Evolutionary conservation across 2,888 invertebrate genomes (phyloP).

Genomic region (Plagodis pulveraria): DNA sequence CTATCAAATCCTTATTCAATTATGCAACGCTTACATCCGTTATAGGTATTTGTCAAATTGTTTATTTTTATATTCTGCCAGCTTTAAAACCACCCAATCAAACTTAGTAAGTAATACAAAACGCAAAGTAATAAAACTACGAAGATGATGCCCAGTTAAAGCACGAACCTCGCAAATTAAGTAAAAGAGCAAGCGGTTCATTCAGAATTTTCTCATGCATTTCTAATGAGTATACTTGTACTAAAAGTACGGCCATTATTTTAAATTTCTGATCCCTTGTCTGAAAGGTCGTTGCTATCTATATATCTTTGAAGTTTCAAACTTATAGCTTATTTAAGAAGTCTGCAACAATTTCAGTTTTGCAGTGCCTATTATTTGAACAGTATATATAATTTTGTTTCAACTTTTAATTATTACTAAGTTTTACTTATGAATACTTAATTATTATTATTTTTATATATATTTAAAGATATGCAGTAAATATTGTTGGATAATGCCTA

Average conservation of each 20-base stretch:
- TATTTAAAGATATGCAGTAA: too few species aligned
- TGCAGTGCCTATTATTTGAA: too few species aligned
- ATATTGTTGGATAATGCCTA: too few species aligned
- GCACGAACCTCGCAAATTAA: conserved; percentile 6
- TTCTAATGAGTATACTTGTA: conserved; percentile 15
- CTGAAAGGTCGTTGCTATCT: conserved; percentile 6
- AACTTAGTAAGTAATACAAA: not conserved
- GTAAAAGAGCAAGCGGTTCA: conserved; percentile 6
- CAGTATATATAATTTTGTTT: too few species aligned
- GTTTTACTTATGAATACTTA: too few species aligned
- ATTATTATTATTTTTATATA: too few species aligned
- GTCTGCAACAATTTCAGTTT: not conserved
- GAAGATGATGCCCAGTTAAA: conserved; percentile 6
- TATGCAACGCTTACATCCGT: too few species aligned
- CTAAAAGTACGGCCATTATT: conserved; percentile 9
- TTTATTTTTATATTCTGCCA: not conserved
- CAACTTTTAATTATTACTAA: too few species aligned
- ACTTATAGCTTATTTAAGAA: not conserved
- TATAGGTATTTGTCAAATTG: too few species aligned
- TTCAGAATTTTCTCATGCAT: conserved; percentile 23
- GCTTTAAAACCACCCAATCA: not conserved
- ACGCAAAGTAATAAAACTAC: conserved; percentile 1
- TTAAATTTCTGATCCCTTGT: conserved; percentile 12
- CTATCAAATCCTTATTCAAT: too few species aligned
- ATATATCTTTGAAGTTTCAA: conserved; percentile 5